phyloP scores from a whole-genome alignment of 2,888 invertebrate species.

The Dugesia japonica region DNA sequence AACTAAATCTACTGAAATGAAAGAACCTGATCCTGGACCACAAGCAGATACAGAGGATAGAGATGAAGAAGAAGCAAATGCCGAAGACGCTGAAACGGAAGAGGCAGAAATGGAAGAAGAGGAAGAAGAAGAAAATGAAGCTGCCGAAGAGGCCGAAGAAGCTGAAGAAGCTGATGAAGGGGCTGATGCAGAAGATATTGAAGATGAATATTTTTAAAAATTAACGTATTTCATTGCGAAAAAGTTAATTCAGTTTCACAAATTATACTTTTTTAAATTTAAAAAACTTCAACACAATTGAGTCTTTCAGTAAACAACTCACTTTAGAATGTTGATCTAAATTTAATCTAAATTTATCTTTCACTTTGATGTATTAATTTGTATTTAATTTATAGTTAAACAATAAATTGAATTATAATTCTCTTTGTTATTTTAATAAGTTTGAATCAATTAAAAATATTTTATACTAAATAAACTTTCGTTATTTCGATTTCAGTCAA shows the following conservation, averaged over 20 bases:
- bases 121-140: not conserved
- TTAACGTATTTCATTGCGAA: not conserved
- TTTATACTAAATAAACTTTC: too few species aligned
- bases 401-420: not conserved
- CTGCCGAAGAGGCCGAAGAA: not conserved
- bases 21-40: not conserved
- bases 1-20: too few species aligned
- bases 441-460: too few species aligned
- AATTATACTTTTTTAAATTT: not conserved
- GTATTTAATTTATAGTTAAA: not conserved
- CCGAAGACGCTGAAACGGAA: not conserved
- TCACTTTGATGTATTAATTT: not conserved
- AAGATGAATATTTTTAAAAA: not conserved
- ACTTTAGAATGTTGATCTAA: not conserved
- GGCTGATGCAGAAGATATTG: not conserved
- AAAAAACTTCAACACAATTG: not conserved
- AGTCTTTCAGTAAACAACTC: not conserved
- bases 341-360: not conserved
- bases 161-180: not conserved
- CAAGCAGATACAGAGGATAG: not conserved
- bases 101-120: not conserved
- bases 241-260: not conserved
- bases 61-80: not conserved
- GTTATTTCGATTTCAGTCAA: too few species aligned
- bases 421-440: too few species aligned